Evolutionary conservation across 2,888 invertebrate genomes (phyloP).

Genomic region (Eupithecia vulgata): DNA sequence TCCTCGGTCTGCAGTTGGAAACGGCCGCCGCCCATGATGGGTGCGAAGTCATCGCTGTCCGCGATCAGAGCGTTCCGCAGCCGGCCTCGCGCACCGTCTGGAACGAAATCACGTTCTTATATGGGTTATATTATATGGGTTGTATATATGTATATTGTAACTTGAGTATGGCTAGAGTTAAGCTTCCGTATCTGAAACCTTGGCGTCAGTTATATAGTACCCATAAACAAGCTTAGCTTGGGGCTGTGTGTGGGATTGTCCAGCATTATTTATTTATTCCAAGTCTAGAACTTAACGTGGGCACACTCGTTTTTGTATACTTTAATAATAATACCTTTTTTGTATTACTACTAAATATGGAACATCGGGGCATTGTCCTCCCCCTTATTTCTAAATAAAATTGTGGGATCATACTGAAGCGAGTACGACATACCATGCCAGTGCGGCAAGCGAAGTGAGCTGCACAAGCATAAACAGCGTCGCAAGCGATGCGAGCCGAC

Average conservation of each 20-base stretch:
- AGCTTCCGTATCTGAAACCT: not conserved
- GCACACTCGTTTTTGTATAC: no score
- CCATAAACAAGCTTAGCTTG: not conserved
- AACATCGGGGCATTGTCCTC: not conserved
- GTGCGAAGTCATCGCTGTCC: slow-evolving; percentile 90
- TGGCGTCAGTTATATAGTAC: not conserved
- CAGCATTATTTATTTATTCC: not conserved
- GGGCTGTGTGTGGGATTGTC: not conserved
- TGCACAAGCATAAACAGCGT: no score
- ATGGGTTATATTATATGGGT: no score
- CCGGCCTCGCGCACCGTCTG: slow-evolving; percentile 73
- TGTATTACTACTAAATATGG: no score
- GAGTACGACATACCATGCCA: not conserved
- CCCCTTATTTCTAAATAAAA: not conserved
- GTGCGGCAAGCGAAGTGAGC: no score
- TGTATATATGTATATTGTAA: no score
- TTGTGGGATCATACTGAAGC: not conserved
- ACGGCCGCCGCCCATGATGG: slow-evolving; percentile 87
- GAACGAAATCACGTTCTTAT: not conserved
- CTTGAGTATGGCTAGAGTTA: not conserved
- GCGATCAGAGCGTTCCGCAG: slow-evolving; percentile 89
- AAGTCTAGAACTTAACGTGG: no score
- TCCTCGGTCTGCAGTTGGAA: slow-evolving; percentile 90
- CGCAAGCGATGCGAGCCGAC: no score
- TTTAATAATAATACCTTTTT: no score